Evolutionary conservation across 1,140 invertebrate species (phyloP).

Genomic region (Aricia agestis): DNA sequence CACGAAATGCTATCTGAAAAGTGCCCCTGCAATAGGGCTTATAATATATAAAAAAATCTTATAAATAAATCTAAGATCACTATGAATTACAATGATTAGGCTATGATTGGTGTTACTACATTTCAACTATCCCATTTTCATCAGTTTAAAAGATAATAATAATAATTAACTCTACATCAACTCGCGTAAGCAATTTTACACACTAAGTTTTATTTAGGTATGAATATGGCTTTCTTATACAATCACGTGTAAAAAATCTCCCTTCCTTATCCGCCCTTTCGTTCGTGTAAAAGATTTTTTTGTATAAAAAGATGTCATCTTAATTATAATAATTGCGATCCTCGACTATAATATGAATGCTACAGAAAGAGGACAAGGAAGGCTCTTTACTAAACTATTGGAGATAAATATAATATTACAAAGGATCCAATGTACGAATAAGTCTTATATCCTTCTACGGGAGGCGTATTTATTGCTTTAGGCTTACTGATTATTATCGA

Average conservation of each 20-base stretch:
- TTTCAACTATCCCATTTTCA: slow-evolving; percentile 54
- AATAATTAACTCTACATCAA: slow-evolving; percentile 47
- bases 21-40: slow-evolving; percentile 42
- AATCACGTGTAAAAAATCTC: slow-evolving; percentile 55
- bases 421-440: slow-evolving; percentile 17
- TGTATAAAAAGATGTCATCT: slow-evolving; percentile 2
- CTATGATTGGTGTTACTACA: slow-evolving; percentile 72
- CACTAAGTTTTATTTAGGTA: slow-evolving; percentile 51
- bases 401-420: slow-evolving; percentile 16
- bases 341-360: background rate
- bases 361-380: slow-evolving; percentile 35
- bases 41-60: slow-evolving; percentile 61
- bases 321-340: slow-evolving; percentile 6
- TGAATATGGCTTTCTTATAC: slow-evolving; percentile 54
- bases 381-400: slow-evolving; percentile 28
- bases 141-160: slow-evolving; percentile 49
- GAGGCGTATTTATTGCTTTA: slow-evolving; percentile 62
- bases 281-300: slow-evolving; percentile 15
- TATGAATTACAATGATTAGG: slow-evolving; percentile 67
- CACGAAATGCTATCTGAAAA: slow-evolving; percentile 24
- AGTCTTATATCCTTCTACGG: slow-evolving; percentile 39
- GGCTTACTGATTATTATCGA: slow-evolving; percentile 51
- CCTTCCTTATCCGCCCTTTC: slow-evolving; percentile 35
- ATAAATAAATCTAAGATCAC: slow-evolving; percentile 71
- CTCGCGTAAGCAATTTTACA: slow-evolving; percentile 60